Evolutionary conservation across 2,888 invertebrate genomes (phyloP), one percentile per base, ranked within the genome.

Genomic region (Parochlus steinenii): DNA sequence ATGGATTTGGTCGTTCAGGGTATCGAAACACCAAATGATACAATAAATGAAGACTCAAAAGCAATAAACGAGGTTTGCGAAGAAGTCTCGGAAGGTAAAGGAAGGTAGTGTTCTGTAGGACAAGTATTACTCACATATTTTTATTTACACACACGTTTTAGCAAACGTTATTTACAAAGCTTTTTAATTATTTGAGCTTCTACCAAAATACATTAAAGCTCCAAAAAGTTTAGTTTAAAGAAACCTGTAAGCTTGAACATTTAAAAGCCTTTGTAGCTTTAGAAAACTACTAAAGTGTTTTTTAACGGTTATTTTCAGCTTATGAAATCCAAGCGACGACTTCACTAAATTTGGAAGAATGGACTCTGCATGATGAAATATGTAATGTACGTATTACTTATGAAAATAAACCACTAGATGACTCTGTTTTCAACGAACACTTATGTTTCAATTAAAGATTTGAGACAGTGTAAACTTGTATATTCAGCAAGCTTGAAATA

Each of bases 1-100:
- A 76, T 89, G 72, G 89, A 89, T 53, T 69, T 90, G 50, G 86
- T 87, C 14, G 55, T 55, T 25, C 80, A 81, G 51, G 78, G 74
- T 4, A 55, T 74, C 46, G 70, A 72, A 56, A 60, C 64, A 26
- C 63, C 62, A 23, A 6, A 15, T 30, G 24, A 39, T 28, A 24
- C 18, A 12, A 11, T 43, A 38, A 16, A 37, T 5, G 18, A 40
- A 27, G 31, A 43, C 39, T 27, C 42, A 31, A 38, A 46, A 32
- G 37, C 48, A 3, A 54, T 54, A 16, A 45, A 47, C 17, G 58
- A 59, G 43, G 57, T 53, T 35, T 48, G 46, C 39, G 59, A 59
- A 45, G 57, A 58, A 41, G 44, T 47, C 31, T 48, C 51, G 54
- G 59, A 59, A 59, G 59, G 59, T 58, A 59, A 55, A 47, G 49